Evolutionary conservation across 2,113 vertebrate species (phyloP), one percentile per base, ranked within the genome.

Genomic region (Stegastes partitus): DNA sequence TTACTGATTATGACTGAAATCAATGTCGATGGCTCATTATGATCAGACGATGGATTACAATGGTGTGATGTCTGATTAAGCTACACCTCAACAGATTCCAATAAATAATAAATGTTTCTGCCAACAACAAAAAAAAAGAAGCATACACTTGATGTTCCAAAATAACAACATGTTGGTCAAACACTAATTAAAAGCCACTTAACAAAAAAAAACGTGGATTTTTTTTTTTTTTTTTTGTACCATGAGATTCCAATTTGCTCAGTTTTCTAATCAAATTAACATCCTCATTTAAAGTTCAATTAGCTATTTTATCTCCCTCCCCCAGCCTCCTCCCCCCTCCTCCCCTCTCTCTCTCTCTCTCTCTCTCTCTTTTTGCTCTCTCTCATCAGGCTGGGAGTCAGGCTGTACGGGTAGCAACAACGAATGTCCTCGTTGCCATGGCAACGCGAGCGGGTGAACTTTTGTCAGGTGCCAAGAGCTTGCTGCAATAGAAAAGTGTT

Each of bases 401-500:
- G 74, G 69, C 85, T 68, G 68, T 74, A 70, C 1, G 68, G 84
- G 64, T 79, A 87, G 85, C 80, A 86, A 82, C 83, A 81, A 78
- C 75, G 73, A 84, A 83, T 88, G 71, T 78, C 53, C 67, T 42
- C 58, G 80, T 93, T 92, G 77, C 91, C 84, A 91, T 92, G 89
- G 85, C 68, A 93, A 94, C 85, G 65, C 68, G 82, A 77, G 80
- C 69, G 61, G 80, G 82, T 81, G 81, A 92, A 93, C 90, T 91
- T 92, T 88, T 88, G 86, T 89, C 86, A 88, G 87, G 87, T 93
- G 85, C 90, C 88, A 84, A 89, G 79, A 72, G 85, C 86, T 91
- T 53, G 74, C 81, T 85, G 85, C 88, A 83, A 58, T 55, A 73
- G 77, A 83, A 66, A 34, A 72, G 61, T 37, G 69, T 82, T 9